A percentile compares a stretch with the other conserved stretches of the same genome.
Conservation (phyloP, 2,888 invertebrate species). For the Sphecodes monilicornis region DNA sequence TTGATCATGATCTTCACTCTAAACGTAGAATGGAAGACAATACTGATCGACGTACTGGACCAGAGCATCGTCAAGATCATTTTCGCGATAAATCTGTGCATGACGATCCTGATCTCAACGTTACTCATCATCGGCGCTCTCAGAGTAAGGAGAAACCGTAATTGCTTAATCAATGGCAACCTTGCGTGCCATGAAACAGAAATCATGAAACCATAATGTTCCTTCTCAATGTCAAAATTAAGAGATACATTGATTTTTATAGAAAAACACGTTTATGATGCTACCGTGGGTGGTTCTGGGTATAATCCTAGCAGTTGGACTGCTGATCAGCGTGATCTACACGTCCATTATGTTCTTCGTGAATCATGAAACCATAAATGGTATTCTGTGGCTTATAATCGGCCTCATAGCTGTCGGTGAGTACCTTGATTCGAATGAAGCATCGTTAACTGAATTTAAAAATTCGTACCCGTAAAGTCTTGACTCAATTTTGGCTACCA, state of each 20-base stretch:
- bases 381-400: constrained; percentile 87
- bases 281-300: constrained; percentile 94
- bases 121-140: constrained; percentile 90
- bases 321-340: constrained; percentile 92
- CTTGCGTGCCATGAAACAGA: neutral
- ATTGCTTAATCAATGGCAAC: neutral
- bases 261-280: constrained; percentile 93
- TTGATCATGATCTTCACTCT: constrained; percentile 89
- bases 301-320: constrained; percentile 91
- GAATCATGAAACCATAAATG: constrained; percentile 86
- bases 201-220: neutral
- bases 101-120: constrained; percentile 93
- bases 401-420: constrained; percentile 88
- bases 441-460: no score
- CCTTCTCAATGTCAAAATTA: neutral
- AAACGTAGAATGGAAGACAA: constrained; percentile 90
- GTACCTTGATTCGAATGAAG: constrained; percentile 70
- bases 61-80: constrained; percentile 91
- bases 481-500: no score
- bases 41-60: constrained; percentile 90
- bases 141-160: constrained; percentile 87
- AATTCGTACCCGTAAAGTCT: no score
- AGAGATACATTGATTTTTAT: constrained; percentile 51
- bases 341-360: constrained; percentile 91
- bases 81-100: constrained; percentile 91